A percentile compares a stretch with the other conserved stretches of the same genome.
These are phyloP conservation scores for Heliconius ismenius DNA, from an alignment of 2,888 invertebrate species.

Conservation along the genomic window DNA sequence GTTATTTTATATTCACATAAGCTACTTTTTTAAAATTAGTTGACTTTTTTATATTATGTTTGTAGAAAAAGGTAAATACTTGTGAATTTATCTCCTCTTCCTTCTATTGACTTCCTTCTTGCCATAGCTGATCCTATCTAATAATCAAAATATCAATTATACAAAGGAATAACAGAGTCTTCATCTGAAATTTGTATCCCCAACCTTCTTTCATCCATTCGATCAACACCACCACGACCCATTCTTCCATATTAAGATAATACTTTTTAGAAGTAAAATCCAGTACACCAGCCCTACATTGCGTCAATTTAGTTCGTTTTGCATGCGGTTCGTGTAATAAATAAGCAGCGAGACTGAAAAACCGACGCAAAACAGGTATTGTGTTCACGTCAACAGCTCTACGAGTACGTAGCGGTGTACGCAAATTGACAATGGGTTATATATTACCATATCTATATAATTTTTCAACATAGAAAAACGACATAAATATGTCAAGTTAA, in stretches of 20 bases:
- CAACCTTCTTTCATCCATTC: background rate
- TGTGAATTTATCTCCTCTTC: too few species aligned
- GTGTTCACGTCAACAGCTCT: conserved; percentile 52
- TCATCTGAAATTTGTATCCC: too few species aligned
- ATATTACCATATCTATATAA: conserved; percentile 28
- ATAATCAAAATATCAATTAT: too few species aligned
- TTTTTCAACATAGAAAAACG: conserved; percentile 30
- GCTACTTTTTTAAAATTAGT: background rate
- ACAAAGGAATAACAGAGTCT: too few species aligned
- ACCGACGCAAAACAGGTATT: conserved; percentile 56
- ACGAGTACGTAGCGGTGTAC: conserved; percentile 30
- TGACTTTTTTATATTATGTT: too few species aligned
- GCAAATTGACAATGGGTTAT: conserved; percentile 40
- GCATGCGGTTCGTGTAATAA: conserved; percentile 67
- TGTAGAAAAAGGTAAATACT: background rate
- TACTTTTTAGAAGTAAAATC: background rate
- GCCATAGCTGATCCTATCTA: too few species aligned
- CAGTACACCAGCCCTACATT: conserved; percentile 54
- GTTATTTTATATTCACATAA: background rate
- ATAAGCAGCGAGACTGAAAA: conserved; percentile 61
- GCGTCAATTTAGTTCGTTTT: conserved; percentile 67
- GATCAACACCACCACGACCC: conserved; percentile 16
- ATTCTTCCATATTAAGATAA: background rate
- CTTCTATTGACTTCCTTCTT: too few species aligned
- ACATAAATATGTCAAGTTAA: conserved; percentile 8